Base-by-base conservation (phyloP, 1,140 invertebrate species). In the Dysdera silvatica region DNA sequence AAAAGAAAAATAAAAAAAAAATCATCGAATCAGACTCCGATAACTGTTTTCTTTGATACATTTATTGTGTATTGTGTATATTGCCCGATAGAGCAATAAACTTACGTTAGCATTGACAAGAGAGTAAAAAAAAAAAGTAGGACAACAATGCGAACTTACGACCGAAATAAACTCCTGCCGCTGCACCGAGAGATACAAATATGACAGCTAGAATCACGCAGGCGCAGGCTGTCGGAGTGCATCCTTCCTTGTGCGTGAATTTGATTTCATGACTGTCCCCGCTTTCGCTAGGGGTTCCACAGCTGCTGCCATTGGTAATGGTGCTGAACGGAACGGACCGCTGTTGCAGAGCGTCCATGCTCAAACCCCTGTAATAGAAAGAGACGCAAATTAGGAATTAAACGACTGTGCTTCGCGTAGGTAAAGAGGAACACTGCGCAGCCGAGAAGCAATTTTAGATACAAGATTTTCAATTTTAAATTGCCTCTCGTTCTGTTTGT, bases 91-190 rank as follows among this genome's bases (percentile, higher is more conserved):
- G n/a, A n/a, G n/a, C n/a, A n/a, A n/a, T n/a, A n/a, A n/a, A n/a
- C n/a, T n/a, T n/a, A n/a, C n/a, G n/a, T n/a, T 4, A 16, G 28
- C 33, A 52, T 60, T 18, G 18, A 47, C 26, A 6, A 10, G 45
- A 20, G 8, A 47, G 7, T n/a, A n/a, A n/a, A n/a, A n/a, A n/a
- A n/a, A n/a, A n/a, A n/a, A n/a, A n/a, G n/a, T 23, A 23, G 31
- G 31, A n/a, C n/a, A n/a, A 6, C n/a, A 16, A 41, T 18, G 20
- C 1, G 33, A 76, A 88, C 88, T 86, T 81, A 92, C 89, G 89
- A 76, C 85, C 89, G 69, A 91, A 82, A 75, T 93, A 94, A 54
- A 93, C 85, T 45, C 87, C 85, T 40, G 87, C 82, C 14, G 87
- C 86, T 28, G 88, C 84, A 32, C 91, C 82, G 12, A 92, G 80